Percentiles rank a stretch among this genome's conserved stretches.
phyloP scores from a whole-genome alignment of 2,888 invertebrate genomes.

The Macrostomum cliftonense region DNA sequence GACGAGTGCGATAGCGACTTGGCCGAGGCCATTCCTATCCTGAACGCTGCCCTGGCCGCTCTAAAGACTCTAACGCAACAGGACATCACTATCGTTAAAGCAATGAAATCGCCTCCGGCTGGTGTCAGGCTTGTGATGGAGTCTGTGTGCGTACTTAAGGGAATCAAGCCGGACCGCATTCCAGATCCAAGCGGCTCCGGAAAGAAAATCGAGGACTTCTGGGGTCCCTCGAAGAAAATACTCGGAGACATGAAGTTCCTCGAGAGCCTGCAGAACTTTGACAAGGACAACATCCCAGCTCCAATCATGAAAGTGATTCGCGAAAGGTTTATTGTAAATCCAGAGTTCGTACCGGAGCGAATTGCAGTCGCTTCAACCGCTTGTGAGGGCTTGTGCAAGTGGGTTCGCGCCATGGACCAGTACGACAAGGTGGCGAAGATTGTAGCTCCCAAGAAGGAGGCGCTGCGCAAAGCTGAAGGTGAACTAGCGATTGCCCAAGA shows the following conservation, averaged over 20 bases:
- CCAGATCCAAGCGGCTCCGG: slow-evolving; percentile 36
- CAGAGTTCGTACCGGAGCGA: slow-evolving; percentile 76
- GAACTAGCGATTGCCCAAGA: slow-evolving; percentile 34
- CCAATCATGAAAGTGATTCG: slow-evolving; percentile 33
- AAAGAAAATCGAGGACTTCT: slow-evolving; percentile 38
- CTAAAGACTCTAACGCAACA: slow-evolving; percentile 36
- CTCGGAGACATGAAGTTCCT: slow-evolving; percentile 38
- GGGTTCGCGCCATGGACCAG: slow-evolving; percentile 37
- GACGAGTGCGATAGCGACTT: slow-evolving; percentile 39
- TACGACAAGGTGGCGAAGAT: slow-evolving; percentile 38
- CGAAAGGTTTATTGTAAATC: slow-evolving; percentile 46
- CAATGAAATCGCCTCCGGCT: slow-evolving; percentile 36
- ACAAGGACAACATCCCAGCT: slow-evolving; percentile 35
- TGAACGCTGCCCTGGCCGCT: slow-evolving; percentile 36
- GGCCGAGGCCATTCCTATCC: slow-evolving; percentile 36
- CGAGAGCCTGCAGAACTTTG: slow-evolving; percentile 29
- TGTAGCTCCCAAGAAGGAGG: slow-evolving; percentile 39
- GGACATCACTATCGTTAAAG: slow-evolving; percentile 38
- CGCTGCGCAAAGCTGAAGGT: slow-evolving; percentile 33
- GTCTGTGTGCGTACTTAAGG: slow-evolving; percentile 35
- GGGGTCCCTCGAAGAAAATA: slow-evolving; percentile 36
- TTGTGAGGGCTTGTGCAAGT: slow-evolving; percentile 52
- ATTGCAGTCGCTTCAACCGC: slow-evolving; percentile 66
- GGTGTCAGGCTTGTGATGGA: slow-evolving; percentile 37
- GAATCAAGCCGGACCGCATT: slow-evolving; percentile 35